Evolutionary conservation across 2,888 invertebrate species (phyloP).

Genomic region (Drosophila macrothrix): DNA sequence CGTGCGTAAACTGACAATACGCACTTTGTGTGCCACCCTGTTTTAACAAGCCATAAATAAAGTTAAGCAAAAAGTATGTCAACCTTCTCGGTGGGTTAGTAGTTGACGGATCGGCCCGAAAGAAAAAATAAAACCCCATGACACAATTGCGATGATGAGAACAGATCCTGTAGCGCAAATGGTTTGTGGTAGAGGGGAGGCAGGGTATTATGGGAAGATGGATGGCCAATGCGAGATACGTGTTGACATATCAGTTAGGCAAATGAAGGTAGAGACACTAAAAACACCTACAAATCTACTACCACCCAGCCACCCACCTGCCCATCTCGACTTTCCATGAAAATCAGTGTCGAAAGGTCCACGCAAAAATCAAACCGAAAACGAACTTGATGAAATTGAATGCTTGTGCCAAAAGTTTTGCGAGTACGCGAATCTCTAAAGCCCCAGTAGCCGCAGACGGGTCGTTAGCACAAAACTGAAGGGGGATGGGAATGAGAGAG

Average conservation of each 20-base stretch:
- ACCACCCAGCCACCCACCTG: neutral
- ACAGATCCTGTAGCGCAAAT: constrained; percentile 55
- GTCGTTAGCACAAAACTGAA: constrained; percentile 57
- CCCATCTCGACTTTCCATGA: neutral
- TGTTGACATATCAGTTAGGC: constrained; percentile 77
- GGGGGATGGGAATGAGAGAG: neutral
- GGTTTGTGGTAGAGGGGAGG: constrained; percentile 12
- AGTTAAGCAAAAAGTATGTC: constrained; percentile 51
- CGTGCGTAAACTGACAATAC: constrained; percentile 51
- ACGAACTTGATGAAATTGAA: constrained; percentile 35
- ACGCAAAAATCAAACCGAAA: constrained; percentile 3
- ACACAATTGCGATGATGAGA: constrained; percentile 51
- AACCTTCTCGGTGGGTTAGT: constrained; percentile 39
- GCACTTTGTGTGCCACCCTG: constrained; percentile 20
- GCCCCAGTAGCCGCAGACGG: constrained; percentile 46
- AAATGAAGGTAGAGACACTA: constrained; percentile 77
- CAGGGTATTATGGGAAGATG: constrained; percentile 21
- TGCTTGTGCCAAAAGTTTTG: constrained; percentile 26
- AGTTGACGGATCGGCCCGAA: constrained; percentile 62
- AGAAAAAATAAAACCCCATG: constrained; percentile 13
- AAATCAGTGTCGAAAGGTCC: constrained; percentile 4
- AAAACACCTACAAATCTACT: neutral
- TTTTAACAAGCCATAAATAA: constrained; percentile 72
- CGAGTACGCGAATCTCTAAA: constrained; percentile 33
- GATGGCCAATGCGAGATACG: constrained; percentile 60